phyloP scores from a whole-genome alignment of 37 sponge, comb jelly and placozoan species.

The Spongilla lacustris region DNA sequence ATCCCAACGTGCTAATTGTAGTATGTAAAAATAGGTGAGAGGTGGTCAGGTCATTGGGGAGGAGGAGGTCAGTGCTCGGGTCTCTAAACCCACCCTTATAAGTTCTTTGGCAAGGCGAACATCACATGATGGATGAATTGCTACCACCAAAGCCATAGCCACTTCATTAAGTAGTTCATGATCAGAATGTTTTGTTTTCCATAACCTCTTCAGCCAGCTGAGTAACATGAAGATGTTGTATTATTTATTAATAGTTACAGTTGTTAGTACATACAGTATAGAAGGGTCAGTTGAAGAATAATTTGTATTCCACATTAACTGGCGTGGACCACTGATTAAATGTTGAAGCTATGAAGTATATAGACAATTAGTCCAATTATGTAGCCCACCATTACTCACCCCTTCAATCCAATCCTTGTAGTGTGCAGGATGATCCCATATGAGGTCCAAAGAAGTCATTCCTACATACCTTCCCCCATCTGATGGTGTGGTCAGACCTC shows the following conservation, averaged over 20 bases:
- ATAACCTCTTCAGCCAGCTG: slow-evolving; percentile 66
- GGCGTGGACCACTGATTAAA: background rate
- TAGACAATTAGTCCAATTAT: too few species aligned
- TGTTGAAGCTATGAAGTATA: background rate
- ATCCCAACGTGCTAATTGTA: too few species aligned
- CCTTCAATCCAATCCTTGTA: slow-evolving; percentile 68
- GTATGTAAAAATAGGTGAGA: too few species aligned
- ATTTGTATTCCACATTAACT: background rate
- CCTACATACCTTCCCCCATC: slow-evolving; percentile 44
- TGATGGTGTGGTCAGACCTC: background rate
- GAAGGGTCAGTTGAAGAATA: slow-evolving; percentile 63
- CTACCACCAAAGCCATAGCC: slow-evolving; percentile 14
- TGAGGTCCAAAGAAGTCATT: slow-evolving; percentile 69
- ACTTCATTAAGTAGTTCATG: slow-evolving; percentile 37
- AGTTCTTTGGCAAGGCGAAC: slow-evolving; percentile 6
- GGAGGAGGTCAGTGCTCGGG: background rate
- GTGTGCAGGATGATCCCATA: slow-evolving; percentile 62
- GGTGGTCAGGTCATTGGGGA: background rate
- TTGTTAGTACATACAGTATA: slow-evolving; percentile 35
- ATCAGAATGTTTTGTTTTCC: slow-evolving; percentile 19
- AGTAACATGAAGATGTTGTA: background rate
- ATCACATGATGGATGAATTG: background rate
- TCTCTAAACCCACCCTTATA: slow-evolving; percentile 5
- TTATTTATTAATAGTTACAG: background rate
- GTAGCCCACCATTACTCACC: too few species aligned